These are phyloP conservation scores for Xylota sylvarum DNA, from an alignment of 2,888 invertebrate genomes.

Conservation along the genomic window DNA sequence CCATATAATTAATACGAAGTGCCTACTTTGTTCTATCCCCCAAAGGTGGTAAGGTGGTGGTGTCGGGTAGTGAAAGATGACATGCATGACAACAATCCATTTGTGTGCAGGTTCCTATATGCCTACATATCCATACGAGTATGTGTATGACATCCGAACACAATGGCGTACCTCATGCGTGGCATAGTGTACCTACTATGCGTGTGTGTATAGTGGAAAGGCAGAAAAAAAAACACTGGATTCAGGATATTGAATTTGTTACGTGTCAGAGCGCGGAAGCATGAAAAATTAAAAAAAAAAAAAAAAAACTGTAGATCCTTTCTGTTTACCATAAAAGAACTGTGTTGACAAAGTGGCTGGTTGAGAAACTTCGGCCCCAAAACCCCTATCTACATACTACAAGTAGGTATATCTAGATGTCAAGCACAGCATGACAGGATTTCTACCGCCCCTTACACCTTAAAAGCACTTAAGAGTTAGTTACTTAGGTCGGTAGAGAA, in stretches of 20 bases:
- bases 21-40: conserved; percentile 73
- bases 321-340: conserved; percentile 60
- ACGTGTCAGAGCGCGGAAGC: conserved; percentile 69
- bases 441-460: conserved; percentile 51
- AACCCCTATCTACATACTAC: not conserved
- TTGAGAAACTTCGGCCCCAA: conserved; percentile 29
- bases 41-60: conserved; percentile 35
- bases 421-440: not conserved
- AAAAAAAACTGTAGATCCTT: not conserved
- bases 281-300: conserved; percentile 54
- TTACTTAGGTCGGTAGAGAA: conserved; percentile 48
- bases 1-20: conserved; percentile 77
- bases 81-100: conserved; percentile 72
- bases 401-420: conserved; percentile 3
- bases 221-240: conserved; percentile 12
- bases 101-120: conserved; percentile 21
- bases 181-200: conserved; percentile 16
- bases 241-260: conserved; percentile 73
- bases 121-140: too few relatives aligned
- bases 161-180: conserved; percentile 71
- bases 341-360: conserved; percentile 72
- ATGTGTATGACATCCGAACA: conserved; percentile 52
- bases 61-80: conserved; percentile 51
- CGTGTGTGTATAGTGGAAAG: conserved; percentile 11
- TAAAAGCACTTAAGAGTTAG: conserved; percentile 73